Evolutionary conservation across 2,797 vertebrate genomes (phyloP).

Genomic region (Adelosebastes latens): DNA sequence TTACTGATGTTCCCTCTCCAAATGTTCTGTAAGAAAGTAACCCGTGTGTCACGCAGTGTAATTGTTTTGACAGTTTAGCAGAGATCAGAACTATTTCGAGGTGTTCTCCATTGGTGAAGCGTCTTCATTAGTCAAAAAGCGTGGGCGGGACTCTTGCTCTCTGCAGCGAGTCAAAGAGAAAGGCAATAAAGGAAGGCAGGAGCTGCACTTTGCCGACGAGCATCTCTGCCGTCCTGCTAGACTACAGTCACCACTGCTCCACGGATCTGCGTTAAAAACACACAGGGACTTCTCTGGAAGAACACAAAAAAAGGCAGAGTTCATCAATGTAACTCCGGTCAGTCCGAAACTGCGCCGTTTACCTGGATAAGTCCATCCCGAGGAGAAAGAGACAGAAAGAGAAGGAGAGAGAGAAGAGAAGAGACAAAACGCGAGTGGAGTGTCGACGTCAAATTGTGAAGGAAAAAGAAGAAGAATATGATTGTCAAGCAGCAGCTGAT

Average conservation of each 20-base stretch:
- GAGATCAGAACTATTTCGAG: conserved; percentile 64
- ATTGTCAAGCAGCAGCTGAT: conserved; percentile 83
- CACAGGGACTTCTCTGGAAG: conserved; percentile 58
- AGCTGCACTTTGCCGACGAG: conserved; percentile 83
- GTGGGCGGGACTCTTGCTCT: conserved; percentile 84
- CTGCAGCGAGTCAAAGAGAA: conserved; percentile 80
- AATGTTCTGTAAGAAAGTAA: conserved; percentile 1
- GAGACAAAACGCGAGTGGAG: conserved; percentile 53
- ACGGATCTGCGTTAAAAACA: conserved; percentile 66
- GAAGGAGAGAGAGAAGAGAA: conserved; percentile 16
- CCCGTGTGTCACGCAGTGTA: background rate
- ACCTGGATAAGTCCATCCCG: conserved; percentile 83
- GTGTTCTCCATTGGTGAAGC: conserved; percentile 79
- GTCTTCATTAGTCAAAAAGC: conserved; percentile 83
- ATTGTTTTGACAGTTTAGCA: conserved; percentile 64
- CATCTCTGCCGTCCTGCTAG: conserved; percentile 78
- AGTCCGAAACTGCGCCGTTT: conserved; percentile 71
- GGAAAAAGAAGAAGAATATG: conserved; percentile 81
- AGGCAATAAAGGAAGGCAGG: conserved; percentile 81
- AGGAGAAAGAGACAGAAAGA: conserved; percentile 49
- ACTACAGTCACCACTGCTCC: conserved; percentile 64
- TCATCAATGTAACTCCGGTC: conserved; percentile 76
- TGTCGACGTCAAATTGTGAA: conserved; percentile 59
- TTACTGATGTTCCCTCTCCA: background rate
- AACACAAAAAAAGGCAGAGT: conserved; percentile 52